Evolutionary conservation across 2,113 vertebrate genomes (phyloP).

Genomic region (Etheostoma spectabile): DNA sequence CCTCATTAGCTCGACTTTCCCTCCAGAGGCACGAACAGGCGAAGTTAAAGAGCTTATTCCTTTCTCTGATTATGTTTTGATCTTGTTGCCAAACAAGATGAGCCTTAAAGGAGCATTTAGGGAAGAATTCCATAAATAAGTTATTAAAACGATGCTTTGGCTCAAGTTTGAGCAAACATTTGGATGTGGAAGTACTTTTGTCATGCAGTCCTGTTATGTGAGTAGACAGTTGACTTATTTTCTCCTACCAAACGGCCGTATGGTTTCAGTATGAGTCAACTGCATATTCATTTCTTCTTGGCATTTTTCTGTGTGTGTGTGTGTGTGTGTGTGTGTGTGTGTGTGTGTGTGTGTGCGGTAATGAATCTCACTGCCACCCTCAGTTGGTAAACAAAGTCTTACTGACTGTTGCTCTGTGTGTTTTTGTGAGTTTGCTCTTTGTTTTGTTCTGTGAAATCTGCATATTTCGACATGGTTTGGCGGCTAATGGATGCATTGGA

Average conservation of each 20-base stretch:
- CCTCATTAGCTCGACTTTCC: slow-evolving; percentile 60
- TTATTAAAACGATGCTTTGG: neutral
- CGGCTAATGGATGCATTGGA: neutral
- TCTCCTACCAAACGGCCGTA: neutral
- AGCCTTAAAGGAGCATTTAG: neutral
- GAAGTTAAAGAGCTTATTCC: slow-evolving; percentile 9
- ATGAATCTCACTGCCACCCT: slow-evolving; percentile 12
- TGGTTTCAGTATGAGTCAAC: slow-evolving; percentile 26
- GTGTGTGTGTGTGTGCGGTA: neutral
- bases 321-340: neutral
- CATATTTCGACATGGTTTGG: neutral
- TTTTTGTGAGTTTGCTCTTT: neutral
- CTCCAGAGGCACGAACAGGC: neutral
- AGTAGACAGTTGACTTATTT: neutral
- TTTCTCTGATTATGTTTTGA: slow-evolving; percentile 10
- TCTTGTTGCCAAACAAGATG: neutral
- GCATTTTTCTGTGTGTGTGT: neutral
- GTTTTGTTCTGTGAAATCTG: neutral
- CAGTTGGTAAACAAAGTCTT: neutral
- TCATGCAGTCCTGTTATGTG: neutral
- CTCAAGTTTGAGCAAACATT: neutral
- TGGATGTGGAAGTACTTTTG: neutral
- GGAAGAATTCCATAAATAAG: neutral
- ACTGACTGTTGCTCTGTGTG: neutral
- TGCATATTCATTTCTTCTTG: neutral